These are phyloP conservation scores for Peromyscus maniculatus DNA, from an alignment of 2,113 vertebrate genomes.

Conservation along the genomic window DNA sequence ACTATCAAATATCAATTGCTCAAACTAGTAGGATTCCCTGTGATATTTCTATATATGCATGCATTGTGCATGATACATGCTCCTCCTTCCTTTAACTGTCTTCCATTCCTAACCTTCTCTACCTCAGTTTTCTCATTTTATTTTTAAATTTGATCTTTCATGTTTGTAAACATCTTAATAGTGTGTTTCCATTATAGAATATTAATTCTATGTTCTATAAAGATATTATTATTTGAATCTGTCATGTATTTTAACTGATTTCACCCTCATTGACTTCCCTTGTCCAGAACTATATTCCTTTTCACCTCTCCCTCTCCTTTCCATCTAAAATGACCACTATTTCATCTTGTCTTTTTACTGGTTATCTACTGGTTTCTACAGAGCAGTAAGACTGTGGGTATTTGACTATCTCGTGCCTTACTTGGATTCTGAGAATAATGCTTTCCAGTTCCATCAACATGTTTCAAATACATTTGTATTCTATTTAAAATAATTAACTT, in stretches of 20 bases:
- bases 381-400: too few relatives aligned
- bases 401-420: neutral
- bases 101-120: neutral
- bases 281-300: too few relatives aligned
- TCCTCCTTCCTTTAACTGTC: too few relatives aligned
- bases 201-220: neutral
- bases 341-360: neutral
- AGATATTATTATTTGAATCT: neutral
- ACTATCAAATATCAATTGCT: neutral
- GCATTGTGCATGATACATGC: rapidly evolving
- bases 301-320: too few relatives aligned
- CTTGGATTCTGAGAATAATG: neutral
- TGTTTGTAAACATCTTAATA: neutral
- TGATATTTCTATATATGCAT: neutral
- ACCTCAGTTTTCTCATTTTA: neutral
- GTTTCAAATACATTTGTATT: neutral
- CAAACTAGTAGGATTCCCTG: neutral
- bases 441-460: neutral
- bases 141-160: neutral
- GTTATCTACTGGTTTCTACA: neutral
- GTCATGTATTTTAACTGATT: neutral
- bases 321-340: neutral
- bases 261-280: neutral
- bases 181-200: neutral
- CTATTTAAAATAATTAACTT: neutral